These are phyloP conservation scores for Yoshiicerus persimilis DNA, from an alignment of 1,140 invertebrate genomes.

Conservation along the genomic window DNA sequence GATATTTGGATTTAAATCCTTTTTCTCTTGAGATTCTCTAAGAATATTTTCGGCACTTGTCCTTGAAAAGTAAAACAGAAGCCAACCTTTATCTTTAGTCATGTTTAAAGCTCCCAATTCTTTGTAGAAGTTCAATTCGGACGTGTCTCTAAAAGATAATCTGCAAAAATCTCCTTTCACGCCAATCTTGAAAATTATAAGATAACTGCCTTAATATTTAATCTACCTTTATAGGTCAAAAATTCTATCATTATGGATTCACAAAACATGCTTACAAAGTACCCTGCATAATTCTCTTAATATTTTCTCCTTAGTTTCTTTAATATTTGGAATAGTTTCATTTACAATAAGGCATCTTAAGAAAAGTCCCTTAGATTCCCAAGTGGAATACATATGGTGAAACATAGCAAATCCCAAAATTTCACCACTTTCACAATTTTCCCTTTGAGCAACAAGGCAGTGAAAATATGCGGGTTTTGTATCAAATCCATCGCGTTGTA, in stretches of 20 bases:
- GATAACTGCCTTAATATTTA: too few relatives aligned
- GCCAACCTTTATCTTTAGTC: slow-evolving; percentile 69
- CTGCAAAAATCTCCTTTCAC: slow-evolving; percentile 60
- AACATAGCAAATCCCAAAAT: slow-evolving; percentile 71
- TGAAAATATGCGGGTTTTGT: slow-evolving; percentile 63
- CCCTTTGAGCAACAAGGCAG: slow-evolving; percentile 66
- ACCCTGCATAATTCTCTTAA: slow-evolving; percentile 71
- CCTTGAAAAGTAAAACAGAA: slow-evolving; percentile 64
- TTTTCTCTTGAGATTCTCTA: not conserved
- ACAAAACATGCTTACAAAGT: slow-evolving; percentile 29
- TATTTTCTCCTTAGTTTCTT: slow-evolving; percentile 68
- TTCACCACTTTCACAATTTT: slow-evolving; percentile 38
- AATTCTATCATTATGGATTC: too few relatives aligned
- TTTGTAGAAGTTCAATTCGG: slow-evolving; percentile 73
- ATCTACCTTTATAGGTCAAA: too few relatives aligned
- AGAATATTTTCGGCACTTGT: slow-evolving; percentile 28
- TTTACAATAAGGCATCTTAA: slow-evolving; percentile 81
- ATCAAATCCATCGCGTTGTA: slow-evolving; percentile 72
- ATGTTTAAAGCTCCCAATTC: slow-evolving; percentile 67
- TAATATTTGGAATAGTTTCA: slow-evolving; percentile 58
- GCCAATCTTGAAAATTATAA: too few relatives aligned
- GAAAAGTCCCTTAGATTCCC: slow-evolving; percentile 71
- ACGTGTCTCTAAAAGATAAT: slow-evolving; percentile 71
- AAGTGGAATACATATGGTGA: slow-evolving; percentile 76
- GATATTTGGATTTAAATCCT: slow-evolving; percentile 1